Percentiles rank a stretch among this genome's conserved stretches.
Conservation (phyloP, 1,140 invertebrate species). For the Pissodes strobi region DNA sequence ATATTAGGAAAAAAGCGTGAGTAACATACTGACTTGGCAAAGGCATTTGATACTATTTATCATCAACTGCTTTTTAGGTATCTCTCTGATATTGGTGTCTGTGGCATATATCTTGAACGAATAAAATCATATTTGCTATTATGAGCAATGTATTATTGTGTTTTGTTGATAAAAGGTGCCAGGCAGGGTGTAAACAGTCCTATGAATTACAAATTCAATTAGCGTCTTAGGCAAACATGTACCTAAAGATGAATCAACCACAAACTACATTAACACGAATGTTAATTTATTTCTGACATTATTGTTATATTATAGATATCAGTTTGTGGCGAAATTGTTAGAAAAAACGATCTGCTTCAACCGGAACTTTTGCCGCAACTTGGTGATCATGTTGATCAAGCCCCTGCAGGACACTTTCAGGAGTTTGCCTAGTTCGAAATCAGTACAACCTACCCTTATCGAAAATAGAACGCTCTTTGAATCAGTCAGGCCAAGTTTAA, state of each 20-base stretch:
- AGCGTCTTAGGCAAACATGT: too few species aligned
- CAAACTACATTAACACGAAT: too few species aligned
- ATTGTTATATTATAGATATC: slow-evolving; percentile 14
- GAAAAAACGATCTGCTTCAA: slow-evolving; percentile 28
- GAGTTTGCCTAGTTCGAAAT: background rate
- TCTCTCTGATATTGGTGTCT: too few species aligned
- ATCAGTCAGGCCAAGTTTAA: slow-evolving; percentile 14
- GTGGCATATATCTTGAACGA: too few species aligned
- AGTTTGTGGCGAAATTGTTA: slow-evolving; percentile 30
- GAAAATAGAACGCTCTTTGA: slow-evolving; percentile 13
- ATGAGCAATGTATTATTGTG: too few species aligned
- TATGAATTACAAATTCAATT: too few species aligned
- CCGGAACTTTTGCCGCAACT: slow-evolving; percentile 25
- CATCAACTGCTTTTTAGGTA: too few species aligned
- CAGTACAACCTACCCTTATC: background rate
- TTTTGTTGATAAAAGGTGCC: too few species aligned
- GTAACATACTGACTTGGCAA: slow-evolving; percentile 51
- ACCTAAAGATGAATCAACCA: too few species aligned
- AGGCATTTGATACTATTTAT: background rate
- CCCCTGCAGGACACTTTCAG: slow-evolving; percentile 23
- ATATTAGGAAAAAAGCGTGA: slow-evolving; percentile 64
- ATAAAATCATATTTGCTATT: background rate
- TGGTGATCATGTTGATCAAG: slow-evolving; percentile 26
- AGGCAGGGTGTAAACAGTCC: too few species aligned
- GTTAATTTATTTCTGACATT: too few species aligned